Base-by-base conservation (phyloP, 1,140 invertebrate genomes). In the Drosophila repleta region DNA sequence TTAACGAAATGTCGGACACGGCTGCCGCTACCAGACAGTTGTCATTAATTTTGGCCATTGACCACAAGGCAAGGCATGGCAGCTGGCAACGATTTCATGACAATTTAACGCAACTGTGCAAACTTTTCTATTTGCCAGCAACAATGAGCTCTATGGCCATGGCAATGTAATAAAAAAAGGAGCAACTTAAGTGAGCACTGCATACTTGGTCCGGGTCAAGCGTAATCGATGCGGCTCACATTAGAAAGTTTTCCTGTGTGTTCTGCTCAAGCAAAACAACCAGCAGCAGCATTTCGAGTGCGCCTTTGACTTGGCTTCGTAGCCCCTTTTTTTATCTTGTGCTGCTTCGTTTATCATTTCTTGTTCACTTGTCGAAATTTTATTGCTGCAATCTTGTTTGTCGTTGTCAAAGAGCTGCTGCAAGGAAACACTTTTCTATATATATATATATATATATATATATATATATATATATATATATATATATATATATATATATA, bases 371-470 rank as follows among this genome's bases (percentile, higher is more conserved):
- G 83, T 87, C 82, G 82, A 87, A 88, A 88, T 87, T 87, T 87
- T 87, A 87, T 87, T 87, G 83, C 83, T 88, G 83, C 83, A 87
- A 87, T 87, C 83, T 88, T 87, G 83, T 87, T 82, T 88, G 83
- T 85, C 79, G 78, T 80, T 79, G 78, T 74, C 79, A 76, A 72
- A 79, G 62, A 82, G 70, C 61, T 64, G 52, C 53, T 79, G 70
- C 82, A 66, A 63, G 63, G 82, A 79, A 71, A 84, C 73, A 79
- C 74, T 84, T 76, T 48, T 29, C 18, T 26, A n/a, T 11, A 67
- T 57, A 37, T 17, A 45, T 32, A 43, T 13, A 45, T 15, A 15
- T 49, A 39, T 58, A 18, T 37, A 39, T 62, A 70, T 18, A 43
- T 37, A 20, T 32, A 39, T 29, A 24, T 26, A n/a, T 11, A 67